Percentiles rank a stretch among this genome's conserved stretches.
Conservation (phyloP, 2,888 invertebrate genomes). For the Mycalesis mineus region DNA sequence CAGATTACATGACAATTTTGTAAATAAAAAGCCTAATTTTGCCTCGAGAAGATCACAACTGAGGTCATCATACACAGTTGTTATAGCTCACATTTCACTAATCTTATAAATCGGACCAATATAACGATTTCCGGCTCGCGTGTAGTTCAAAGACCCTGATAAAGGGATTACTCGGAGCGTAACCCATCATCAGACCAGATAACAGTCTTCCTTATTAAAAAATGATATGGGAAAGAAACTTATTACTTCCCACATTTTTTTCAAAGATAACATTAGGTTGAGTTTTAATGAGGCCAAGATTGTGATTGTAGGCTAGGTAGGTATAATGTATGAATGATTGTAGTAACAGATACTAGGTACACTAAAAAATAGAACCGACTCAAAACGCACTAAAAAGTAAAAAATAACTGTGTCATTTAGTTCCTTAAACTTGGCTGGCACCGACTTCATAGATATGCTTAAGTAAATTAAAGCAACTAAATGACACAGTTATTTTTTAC, state of each 20-base stretch:
- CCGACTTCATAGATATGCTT: too few relatives aligned
- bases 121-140: conserved; percentile 9
- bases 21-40: too few relatives aligned
- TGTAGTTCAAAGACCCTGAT: conserved; percentile 6
- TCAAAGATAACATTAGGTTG: not conserved
- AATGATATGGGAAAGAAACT: conserved; percentile 13
- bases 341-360: too few relatives aligned
- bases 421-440: too few relatives aligned
- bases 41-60: too few relatives aligned
- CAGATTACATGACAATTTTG: too few relatives aligned
- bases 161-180: conserved; percentile 9
- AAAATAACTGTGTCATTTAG: too few relatives aligned
- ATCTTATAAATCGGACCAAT: conserved; percentile 15
- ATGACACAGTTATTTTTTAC: too few relatives aligned
- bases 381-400: too few relatives aligned
- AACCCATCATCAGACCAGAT: conserved; percentile 9
- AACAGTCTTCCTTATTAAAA: conserved; percentile 12
- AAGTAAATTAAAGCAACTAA: too few relatives aligned
- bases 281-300: not conserved
- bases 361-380: too few relatives aligned
- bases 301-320: not conserved
- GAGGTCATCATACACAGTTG: too few relatives aligned
- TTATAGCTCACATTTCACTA: not conserved
- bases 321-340: not conserved
- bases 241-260: conserved; percentile 14